Evolutionary conservation across 2,113 vertebrate species (phyloP), one percentile per base, ranked within the genome.

Genomic region (Hyaena hyaena): DNA sequence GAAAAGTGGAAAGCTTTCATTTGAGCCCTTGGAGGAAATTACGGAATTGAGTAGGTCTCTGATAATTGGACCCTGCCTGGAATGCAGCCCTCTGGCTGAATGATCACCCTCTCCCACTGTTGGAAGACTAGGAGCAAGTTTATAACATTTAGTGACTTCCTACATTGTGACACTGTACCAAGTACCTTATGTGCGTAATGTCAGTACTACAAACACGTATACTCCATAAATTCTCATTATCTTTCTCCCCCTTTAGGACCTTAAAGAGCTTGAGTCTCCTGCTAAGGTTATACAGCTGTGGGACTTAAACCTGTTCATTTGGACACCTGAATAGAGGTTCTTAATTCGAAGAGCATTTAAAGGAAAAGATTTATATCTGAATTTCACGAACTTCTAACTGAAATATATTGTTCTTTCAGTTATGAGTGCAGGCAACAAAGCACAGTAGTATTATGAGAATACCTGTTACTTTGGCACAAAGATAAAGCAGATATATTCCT

Each of bases 401-500:
- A 73, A 31, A 79, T 66, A 6, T 55, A 66, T 86, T 31, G 19
- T 86, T 61, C 61, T 19, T 95, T 96, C 15, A 53, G 8, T 61
- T n/a, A 39, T 50, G 43, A 96, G 50, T 33, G 10, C 39, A 91
- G 31, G 16, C 5, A 73, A 31, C 89, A 91, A 82, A 97, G 7
- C 19, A 88, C 23, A 68, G 16, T 84, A 71, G 26, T 43, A 21
- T 65, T 43, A 48, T 10, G 15, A 92, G 28, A 77, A 16, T 65
- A 84, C 12, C 4, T 80, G 28, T 91, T 65, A 79, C 48, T 97
- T 79, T 26, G 39, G 31, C 28, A 93, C 33, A 11, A 81, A 90
- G 43, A 96, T 48, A 97, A 89, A 88, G 5, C 39, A 63, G 31
- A 69, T 53, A 74, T 88, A 89, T 94, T 92, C 82, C 39, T 88